Evolutionary conservation across 2,888 invertebrate genomes (phyloP).

Genomic region (Limnephilus auricula): DNA sequence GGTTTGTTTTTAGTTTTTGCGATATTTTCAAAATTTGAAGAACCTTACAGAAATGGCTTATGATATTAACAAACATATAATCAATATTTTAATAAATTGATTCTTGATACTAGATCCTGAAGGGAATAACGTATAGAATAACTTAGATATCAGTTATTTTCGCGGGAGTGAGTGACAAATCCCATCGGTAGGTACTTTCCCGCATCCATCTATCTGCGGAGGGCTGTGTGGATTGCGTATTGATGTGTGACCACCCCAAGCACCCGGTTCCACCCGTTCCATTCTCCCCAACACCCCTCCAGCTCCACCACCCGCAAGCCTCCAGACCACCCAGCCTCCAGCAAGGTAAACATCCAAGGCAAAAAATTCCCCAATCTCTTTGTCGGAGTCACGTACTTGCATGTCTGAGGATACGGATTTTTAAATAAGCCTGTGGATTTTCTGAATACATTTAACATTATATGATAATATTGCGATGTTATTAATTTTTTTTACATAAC

Average conservation of each 20-base stretch:
- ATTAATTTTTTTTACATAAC: background rate
- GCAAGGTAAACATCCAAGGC: conserved; percentile 45
- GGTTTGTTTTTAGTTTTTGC: too few relatives aligned
- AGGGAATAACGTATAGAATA: conserved; percentile 13
- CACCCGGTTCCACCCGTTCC: conserved; percentile 37
- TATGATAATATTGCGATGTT: background rate
- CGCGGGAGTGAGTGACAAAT: conserved; percentile 61
- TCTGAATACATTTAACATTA: conserved; percentile 26
- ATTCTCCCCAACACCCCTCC: background rate
- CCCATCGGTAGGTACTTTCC: conserved; percentile 43
- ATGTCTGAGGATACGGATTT: conserved; percentile 37
- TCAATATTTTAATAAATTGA: background rate
- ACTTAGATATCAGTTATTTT: conserved; percentile 57
- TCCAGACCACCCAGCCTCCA: conserved; percentile 10
- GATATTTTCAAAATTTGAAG: too few relatives aligned
- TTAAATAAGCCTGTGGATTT: conserved; percentile 40
- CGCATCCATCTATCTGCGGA: conserved; percentile 55
- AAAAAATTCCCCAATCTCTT: conserved; percentile 47
- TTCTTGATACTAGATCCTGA: background rate
- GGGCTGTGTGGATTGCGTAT: conserved; percentile 60
- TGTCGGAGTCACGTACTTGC: conserved; percentile 48
- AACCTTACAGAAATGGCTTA: too few relatives aligned
- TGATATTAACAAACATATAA: background rate
- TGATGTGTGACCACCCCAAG: conserved; percentile 57
- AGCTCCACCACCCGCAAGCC: background rate